Percentiles rank a stretch among this genome's conserved stretches.
Evolutionary conservation across 2,888 invertebrate genomes (phyloP).

Genomic region (Eupithecia exiguata): DNA sequence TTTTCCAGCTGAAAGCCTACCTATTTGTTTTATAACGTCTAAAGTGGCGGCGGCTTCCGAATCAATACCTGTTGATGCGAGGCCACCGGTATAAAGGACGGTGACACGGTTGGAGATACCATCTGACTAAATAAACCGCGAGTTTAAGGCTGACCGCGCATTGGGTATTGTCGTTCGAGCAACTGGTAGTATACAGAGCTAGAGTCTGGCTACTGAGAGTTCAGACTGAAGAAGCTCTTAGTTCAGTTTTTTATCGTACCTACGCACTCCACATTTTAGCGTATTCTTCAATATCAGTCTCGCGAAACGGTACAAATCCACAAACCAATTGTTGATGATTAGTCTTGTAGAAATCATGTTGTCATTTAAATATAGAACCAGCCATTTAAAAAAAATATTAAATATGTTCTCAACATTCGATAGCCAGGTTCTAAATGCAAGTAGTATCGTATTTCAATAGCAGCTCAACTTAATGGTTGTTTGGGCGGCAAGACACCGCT

Average conservation of each 20-base stretch:
- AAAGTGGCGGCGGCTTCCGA: slow-evolving; percentile 5
- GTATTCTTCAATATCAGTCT: too few relatives aligned
- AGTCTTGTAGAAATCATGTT: too few relatives aligned
- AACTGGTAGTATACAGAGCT: not conserved
- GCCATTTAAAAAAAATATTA: too few relatives aligned
- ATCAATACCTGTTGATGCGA: slow-evolving; percentile 23
- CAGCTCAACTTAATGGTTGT: not conserved
- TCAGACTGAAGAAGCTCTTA: too few relatives aligned
- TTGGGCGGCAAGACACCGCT: not conserved
- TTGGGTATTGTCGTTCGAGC: not conserved
- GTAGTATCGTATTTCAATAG: not conserved
- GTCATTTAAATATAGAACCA: too few relatives aligned
- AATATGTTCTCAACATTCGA: too few relatives aligned
- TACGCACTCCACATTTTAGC: too few relatives aligned
- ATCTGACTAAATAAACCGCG: not conserved
- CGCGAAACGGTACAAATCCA: too few relatives aligned
- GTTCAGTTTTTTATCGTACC: too few relatives aligned
- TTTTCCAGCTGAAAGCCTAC: not conserved
- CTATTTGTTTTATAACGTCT: slow-evolving; percentile 11
- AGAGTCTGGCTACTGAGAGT: too few relatives aligned
- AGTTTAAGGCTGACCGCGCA: not conserved
- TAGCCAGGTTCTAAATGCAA: not conserved
- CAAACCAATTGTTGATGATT: too few relatives aligned
- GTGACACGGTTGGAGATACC: not conserved
- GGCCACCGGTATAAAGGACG: slow-evolving; percentile 2